Evolutionary conservation across 2,797 vertebrate species (phyloP), one percentile per base, ranked within the genome.

Genomic region (Hemitrygon akajei): DNA sequence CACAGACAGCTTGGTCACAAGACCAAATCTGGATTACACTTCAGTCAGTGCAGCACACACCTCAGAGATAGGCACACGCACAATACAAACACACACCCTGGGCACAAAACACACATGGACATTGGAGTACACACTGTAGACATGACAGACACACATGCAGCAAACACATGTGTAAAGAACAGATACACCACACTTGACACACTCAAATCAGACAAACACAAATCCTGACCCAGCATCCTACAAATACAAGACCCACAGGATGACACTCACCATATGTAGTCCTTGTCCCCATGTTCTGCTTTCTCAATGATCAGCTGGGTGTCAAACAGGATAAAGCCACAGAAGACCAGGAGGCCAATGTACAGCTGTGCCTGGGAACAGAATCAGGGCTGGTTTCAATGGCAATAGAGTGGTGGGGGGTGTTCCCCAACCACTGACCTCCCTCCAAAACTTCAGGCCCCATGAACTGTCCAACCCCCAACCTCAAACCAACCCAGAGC

Each of bases 261-360:
- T 7, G 80, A 73, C 40, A 94, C 98, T 97, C 95, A 99, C 98
- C 98, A 99, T 96, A 99, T 98, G 89, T 99, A 99, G 95, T 99
- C 98, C 95, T 99, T 98, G 96, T 99, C 99, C 94, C 99, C 99
- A 4, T 97, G 97, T 96, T 99, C 98, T 0, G 98, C 98, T 94
- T 99, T 99, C 96, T 99, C 99, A 3, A 99, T 99, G 96, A 99
- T 99, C 94, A 99, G 98, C 95, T 99, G 99, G 89, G 98, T 99
- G 97, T 99, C 98, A 30, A 99, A 99, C 94, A 99, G 97, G 95
- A 99, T 98, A 93, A 99, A 99, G 93, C 98, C 98, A 16, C 98
- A 99, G 98, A 99, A 99, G 95, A 99, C 94, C 95, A 97, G 94
- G 95, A 99, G 97, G 0, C 98, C 98, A 87, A 99, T 94, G 96